Percentiles rank a stretch among this genome's conserved stretches.
Evolutionary conservation across 1,140 invertebrate species (phyloP).

Genomic region (Agrilus planipennis): DNA sequence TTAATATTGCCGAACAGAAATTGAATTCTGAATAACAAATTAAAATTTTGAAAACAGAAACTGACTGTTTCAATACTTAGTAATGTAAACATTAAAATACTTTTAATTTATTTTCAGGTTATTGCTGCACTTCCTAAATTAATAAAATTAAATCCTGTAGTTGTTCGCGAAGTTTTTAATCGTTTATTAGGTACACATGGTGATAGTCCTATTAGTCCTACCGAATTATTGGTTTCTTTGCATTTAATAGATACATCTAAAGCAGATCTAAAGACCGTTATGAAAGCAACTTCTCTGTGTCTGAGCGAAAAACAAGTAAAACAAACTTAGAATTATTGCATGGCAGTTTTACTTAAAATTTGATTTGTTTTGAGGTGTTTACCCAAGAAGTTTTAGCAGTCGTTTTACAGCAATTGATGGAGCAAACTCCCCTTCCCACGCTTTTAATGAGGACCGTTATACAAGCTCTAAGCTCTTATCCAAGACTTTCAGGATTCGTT

Average conservation of each 20-base stretch:
- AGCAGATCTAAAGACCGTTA: constrained; percentile 88
- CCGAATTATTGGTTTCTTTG: constrained; percentile 84
- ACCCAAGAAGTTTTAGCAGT: constrained; percentile 69
- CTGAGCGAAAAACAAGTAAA: constrained; percentile 71
- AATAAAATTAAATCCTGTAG: constrained; percentile 90
- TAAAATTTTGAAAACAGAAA: too few species aligned
- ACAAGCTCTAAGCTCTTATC: constrained; percentile 82
- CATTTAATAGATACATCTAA: constrained; percentile 83
- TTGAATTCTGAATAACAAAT: too few species aligned
- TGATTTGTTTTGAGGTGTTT: constrained; percentile 17
- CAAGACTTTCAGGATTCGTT: constrained; percentile 78
- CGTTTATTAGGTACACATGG: constrained; percentile 50
- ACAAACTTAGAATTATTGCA: background rate
- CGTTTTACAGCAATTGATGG: constrained; percentile 86
- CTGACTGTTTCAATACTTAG: too few species aligned
- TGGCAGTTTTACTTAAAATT: background rate
- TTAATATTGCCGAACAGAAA: background rate
- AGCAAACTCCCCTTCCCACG: constrained; percentile 80
- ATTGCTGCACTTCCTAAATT: constrained; percentile 88
- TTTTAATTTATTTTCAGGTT: constrained; percentile 38
- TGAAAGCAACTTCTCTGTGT: constrained; percentile 92
- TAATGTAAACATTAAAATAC: too few species aligned
- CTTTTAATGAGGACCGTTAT: constrained; percentile 93
- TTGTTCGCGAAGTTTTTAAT: constrained; percentile 93
- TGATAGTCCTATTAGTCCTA: constrained; percentile 63